phyloP scores from a whole-genome alignment of 2,113 vertebrate species.

The Saguinus imperator region DNA sequence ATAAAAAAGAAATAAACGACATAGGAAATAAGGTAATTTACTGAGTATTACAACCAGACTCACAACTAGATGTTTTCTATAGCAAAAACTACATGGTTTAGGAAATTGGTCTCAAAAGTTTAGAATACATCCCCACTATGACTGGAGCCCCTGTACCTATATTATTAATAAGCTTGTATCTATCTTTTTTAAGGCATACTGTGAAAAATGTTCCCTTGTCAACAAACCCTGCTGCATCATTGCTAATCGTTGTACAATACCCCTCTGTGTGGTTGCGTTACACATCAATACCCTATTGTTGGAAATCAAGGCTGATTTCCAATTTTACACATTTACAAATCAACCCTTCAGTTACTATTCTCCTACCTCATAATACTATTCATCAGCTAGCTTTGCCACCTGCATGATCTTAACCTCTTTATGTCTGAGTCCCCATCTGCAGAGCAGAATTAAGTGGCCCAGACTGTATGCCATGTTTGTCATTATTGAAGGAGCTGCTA shows the following conservation, averaged over 20 bases:
- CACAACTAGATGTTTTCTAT: not conserved
- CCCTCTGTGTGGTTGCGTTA: not conserved
- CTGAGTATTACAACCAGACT: not conserved
- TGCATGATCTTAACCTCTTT: not conserved
- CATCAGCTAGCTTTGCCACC: not conserved
- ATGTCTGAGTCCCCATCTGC: not conserved
- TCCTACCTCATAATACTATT: not conserved
- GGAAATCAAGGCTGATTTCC: not conserved
- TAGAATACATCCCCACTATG: not conserved
- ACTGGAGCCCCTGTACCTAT: not conserved
- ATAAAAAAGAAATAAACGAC: not conserved
- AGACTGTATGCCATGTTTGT: not conserved
- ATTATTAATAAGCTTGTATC: not conserved
- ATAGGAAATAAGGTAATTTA: not conserved
- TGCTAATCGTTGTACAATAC: not conserved
- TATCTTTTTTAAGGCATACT: not conserved
- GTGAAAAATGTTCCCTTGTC: not conserved
- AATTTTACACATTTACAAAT: not conserved
- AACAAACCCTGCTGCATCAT: not conserved
- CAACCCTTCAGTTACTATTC: not conserved
- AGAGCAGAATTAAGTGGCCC: not conserved
- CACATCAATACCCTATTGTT: not conserved
- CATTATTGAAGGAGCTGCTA: not conserved
- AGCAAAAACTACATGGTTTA: not conserved
- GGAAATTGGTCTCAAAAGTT: not conserved